These are phyloP conservation scores for Meiosimyza decipiens DNA, from an alignment of 2,888 invertebrate genomes.

Conservation along the genomic window DNA sequence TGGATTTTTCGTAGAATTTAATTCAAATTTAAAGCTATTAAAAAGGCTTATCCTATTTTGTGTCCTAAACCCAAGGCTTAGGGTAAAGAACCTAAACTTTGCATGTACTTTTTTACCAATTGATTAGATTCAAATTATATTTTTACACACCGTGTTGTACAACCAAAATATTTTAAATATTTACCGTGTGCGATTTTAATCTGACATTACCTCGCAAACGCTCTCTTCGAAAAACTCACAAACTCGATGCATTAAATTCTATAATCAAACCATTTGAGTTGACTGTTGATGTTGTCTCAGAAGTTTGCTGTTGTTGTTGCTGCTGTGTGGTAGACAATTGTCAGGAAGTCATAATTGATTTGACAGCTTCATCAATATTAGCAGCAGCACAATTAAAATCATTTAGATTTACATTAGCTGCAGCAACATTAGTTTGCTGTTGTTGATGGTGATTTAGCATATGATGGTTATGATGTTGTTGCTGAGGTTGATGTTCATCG, in stretches of 20 bases:
- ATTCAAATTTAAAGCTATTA: no score
- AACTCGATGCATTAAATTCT: conserved; percentile 61
- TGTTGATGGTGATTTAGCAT: conserved; percentile 45
- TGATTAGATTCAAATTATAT: no score
- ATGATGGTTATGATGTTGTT: conserved; percentile 49
- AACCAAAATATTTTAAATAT: no score
- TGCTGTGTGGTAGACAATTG: conserved; percentile 49
- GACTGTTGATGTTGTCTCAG: conserved; percentile 40
- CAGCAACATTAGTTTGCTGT: conserved; percentile 44
- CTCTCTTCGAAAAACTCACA: conserved; percentile 43
- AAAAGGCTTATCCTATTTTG: no score
- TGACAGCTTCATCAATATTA: conserved; percentile 69
- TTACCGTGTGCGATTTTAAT: no score
- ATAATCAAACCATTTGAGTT: conserved; percentile 55
- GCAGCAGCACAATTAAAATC: conserved; percentile 66
- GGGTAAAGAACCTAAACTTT: no score
- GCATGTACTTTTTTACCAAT: no score
- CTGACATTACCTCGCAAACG: no score
- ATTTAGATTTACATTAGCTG: conserved; percentile 62
- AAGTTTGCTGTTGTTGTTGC: conserved; percentile 29
- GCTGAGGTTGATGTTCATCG: conserved; percentile 38
- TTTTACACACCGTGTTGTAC: no score
- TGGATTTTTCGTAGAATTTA: no score
- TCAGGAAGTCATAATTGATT: conserved; percentile 70
- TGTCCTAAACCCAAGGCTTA: no score